Evolutionary conservation across 2,888 invertebrate genomes (phyloP).

Genomic region (Odontomyia ornata): DNA sequence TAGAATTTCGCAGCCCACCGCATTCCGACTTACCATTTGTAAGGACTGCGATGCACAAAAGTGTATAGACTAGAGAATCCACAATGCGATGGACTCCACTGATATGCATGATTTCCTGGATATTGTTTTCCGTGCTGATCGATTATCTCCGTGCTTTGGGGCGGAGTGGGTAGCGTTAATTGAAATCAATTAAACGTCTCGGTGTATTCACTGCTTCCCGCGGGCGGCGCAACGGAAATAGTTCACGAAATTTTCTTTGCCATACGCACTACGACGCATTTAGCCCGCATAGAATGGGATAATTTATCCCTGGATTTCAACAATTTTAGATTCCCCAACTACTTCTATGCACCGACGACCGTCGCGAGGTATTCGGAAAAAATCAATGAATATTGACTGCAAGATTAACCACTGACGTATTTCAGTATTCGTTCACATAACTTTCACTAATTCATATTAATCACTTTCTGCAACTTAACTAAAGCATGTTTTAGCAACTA

Average conservation of each 20-base stretch:
- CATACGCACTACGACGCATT: no score
- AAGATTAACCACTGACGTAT: not conserved
- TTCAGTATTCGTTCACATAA: not conserved
- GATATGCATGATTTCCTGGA: conserved; percentile 47
- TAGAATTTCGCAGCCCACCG: not conserved
- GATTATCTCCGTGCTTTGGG: not conserved
- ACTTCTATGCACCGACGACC: not conserved
- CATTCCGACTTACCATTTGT: conserved; percentile 45
- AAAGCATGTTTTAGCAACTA: not conserved
- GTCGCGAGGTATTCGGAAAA: conserved; percentile 34
- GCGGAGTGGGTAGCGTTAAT: not conserved
- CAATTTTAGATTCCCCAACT: not conserved
- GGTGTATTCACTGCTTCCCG: conserved; percentile 3
- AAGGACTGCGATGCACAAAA: not conserved
- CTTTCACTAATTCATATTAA: conserved; percentile 31
- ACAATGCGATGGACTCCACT: conserved; percentile 27
- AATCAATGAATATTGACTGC: conserved; percentile 46
- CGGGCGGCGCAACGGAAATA: not conserved
- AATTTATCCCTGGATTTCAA: not conserved
- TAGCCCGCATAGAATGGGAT: no score
- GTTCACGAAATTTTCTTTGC: not conserved
- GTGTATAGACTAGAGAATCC: conserved; percentile 9
- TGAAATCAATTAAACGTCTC: conserved; percentile 25
- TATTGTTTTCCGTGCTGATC: not conserved
- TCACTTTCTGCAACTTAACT: not conserved